A percentile compares a stretch with the other conserved stretches of the same genome.
These are phyloP conservation scores for Neodontobutis hainanensis DNA, from an alignment of 2,113 vertebrate species.

Conservation along the genomic window DNA sequence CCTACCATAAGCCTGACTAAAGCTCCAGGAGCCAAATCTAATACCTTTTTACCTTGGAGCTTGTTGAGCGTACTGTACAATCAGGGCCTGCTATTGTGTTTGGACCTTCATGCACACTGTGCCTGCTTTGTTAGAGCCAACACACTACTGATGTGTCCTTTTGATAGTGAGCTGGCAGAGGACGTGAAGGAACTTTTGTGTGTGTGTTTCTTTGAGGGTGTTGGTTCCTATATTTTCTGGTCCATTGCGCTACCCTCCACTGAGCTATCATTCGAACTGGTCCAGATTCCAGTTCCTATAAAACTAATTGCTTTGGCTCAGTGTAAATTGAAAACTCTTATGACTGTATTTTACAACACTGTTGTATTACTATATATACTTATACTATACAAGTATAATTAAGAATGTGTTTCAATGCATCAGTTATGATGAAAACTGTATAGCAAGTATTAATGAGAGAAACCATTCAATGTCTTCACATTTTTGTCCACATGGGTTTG, in stretches of 20 bases:
- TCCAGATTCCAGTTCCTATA: neutral
- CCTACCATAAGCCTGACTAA: conserved; percentile 36
- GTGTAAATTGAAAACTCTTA: neutral
- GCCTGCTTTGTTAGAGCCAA: conserved; percentile 62
- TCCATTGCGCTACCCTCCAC: neutral
- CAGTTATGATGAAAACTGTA: too few species aligned
- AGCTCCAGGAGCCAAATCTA: conserved; percentile 50
- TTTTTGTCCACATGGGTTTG: too few species aligned
- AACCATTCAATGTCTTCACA: too few species aligned
- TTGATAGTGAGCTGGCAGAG: conserved; percentile 1
- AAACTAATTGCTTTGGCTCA: conserved; percentile 14
- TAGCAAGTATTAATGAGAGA: too few species aligned
- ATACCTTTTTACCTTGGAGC: conserved; percentile 42
- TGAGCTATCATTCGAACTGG: conserved; percentile 1
- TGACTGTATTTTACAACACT: neutral
- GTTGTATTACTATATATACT: neutral
- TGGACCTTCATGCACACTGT: conserved; percentile 67
- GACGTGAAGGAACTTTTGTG: neutral
- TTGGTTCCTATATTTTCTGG: neutral
- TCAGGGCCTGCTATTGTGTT: conserved; percentile 65
- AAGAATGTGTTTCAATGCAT: neutral
- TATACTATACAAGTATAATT: too few species aligned
- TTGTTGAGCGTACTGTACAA: conserved; percentile 72
- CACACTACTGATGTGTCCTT: conserved; percentile 33
- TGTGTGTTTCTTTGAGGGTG: neutral